Evolutionary conservation across 2,113 vertebrate species (phyloP).

Genomic region (Cricetomys ansorgei): DNA sequence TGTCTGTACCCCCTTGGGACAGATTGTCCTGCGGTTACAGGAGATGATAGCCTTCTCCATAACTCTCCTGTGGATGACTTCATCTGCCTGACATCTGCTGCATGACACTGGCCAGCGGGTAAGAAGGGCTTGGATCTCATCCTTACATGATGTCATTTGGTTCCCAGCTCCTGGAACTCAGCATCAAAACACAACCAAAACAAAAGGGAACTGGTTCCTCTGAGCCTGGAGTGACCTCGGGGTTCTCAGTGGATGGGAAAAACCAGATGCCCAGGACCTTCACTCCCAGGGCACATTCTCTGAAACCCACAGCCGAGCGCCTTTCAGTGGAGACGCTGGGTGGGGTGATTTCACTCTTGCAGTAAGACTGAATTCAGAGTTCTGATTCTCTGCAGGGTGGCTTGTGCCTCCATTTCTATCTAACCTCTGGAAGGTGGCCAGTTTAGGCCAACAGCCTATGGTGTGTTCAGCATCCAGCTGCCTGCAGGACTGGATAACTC

Average conservation of each 20-base stretch:
- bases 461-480: not conserved
- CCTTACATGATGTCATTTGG: slow-evolving; percentile 70
- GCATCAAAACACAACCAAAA: slow-evolving; percentile 63
- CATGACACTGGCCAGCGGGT: slow-evolving; percentile 29
- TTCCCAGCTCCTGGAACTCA: slow-evolving; percentile 72
- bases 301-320: not conserved
- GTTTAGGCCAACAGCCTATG: not conserved
- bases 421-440: accelerated
- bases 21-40: slow-evolving; percentile 55
- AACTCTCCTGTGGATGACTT: slow-evolving; percentile 67
- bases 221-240: slow-evolving; percentile 66
- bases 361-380: not conserved
- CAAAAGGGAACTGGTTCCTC: slow-evolving; percentile 34
- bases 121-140: slow-evolving; percentile 66
- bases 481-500: not conserved
- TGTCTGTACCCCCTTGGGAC: slow-evolving; percentile 32
- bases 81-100: slow-evolving; percentile 68
- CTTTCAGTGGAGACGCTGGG: not conserved
- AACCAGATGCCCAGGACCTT: not conserved
- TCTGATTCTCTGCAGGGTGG: not conserved
- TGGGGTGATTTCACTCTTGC: not conserved
- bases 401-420: not conserved
- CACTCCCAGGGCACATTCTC: not conserved
- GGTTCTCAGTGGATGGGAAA: slow-evolving; percentile 31
- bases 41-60: slow-evolving; percentile 46